phyloP scores from a whole-genome alignment of 2,113 vertebrate genomes.

The Carassius auratus region DNA sequence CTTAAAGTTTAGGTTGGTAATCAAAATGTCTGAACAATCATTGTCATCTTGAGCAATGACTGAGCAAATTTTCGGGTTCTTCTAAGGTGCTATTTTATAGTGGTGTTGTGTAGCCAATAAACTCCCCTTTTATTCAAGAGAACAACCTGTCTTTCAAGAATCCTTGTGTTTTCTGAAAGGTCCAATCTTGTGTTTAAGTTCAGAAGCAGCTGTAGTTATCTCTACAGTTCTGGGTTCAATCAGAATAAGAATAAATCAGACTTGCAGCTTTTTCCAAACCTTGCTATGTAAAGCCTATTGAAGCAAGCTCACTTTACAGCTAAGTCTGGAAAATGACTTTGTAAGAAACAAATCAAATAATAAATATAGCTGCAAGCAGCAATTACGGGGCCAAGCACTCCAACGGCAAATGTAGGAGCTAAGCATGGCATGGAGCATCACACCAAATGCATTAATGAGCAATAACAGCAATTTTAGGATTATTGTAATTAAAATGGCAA shows the following conservation, averaged over 20 bases:
- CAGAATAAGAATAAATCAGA: conserved; percentile 27
- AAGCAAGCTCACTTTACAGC: conserved; percentile 39
- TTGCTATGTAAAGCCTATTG: conserved; percentile 56
- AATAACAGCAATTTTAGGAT: too few relatives aligned
- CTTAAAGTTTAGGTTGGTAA: background rate
- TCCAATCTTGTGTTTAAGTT: conserved; percentile 5
- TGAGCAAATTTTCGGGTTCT: background rate
- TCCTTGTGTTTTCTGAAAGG: conserved; percentile 10
- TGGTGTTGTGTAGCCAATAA: background rate
- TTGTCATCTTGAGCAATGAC: background rate
- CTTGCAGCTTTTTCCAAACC: conserved; percentile 66
- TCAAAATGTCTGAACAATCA: background rate
- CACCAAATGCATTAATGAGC: too few relatives aligned
- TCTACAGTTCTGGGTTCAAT: conserved; percentile 6
- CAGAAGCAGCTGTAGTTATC: conserved; percentile 3
- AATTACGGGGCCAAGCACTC: too few relatives aligned
- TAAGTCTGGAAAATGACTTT: conserved; percentile 28
- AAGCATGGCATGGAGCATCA: too few relatives aligned
- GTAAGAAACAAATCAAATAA: conserved; percentile 1
- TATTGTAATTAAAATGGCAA: too few relatives aligned
- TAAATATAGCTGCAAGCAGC: background rate
- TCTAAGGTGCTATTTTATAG: background rate
- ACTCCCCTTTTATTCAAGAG: background rate
- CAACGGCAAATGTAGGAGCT: too few relatives aligned
- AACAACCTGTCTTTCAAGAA: conserved; percentile 8